A percentile compares a stretch with the other conserved stretches of the same genome.
phyloP scores from a whole-genome alignment of 2,888 invertebrate genomes.

The Eupithecia pulchellata region DNA sequence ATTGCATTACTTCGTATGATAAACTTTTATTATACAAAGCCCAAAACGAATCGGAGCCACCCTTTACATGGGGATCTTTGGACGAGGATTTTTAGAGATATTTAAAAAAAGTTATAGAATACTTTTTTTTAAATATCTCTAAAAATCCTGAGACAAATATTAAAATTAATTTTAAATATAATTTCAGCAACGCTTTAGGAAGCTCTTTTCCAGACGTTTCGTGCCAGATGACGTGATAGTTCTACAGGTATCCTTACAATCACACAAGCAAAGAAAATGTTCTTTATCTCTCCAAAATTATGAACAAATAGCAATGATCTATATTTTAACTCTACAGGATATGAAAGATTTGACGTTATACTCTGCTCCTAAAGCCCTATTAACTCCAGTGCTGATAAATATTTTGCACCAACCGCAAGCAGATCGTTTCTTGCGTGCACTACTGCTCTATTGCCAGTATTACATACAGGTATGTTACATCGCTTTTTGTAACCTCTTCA shows the following conservation, averaged over 20 bases:
- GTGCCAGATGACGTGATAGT: slow-evolving; percentile 76
- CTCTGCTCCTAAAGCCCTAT: slow-evolving; percentile 67
- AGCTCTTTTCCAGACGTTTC: slow-evolving; percentile 75
- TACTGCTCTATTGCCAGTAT: slow-evolving; percentile 86
- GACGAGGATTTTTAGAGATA: too few relatives aligned
- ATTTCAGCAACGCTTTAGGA: slow-evolving; percentile 71
- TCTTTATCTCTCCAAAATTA: neutral
- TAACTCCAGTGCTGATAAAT: slow-evolving; percentile 78
- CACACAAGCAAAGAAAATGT: neutral
- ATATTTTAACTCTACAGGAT: slow-evolving; percentile 68
- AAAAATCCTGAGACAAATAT: too few relatives aligned
- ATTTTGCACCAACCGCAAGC: slow-evolving; percentile 80
- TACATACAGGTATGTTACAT: slow-evolving; percentile 75
- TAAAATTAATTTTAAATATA: too few relatives aligned
- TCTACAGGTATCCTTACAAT: slow-evolving; percentile 52
- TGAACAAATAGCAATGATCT: neutral
- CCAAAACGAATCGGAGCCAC: too few relatives aligned
- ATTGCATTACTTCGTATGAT: too few relatives aligned
- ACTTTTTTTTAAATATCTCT: too few relatives aligned
- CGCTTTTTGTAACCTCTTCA: neutral
- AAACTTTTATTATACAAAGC: too few relatives aligned
- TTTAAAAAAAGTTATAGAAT: too few relatives aligned
- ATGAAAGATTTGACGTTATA: slow-evolving; percentile 85
- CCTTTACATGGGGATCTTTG: too few relatives aligned
- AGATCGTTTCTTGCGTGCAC: slow-evolving; percentile 83